Conservation (phyloP, 2,888 invertebrate genomes). For the Xestia ashworthii region DNA sequence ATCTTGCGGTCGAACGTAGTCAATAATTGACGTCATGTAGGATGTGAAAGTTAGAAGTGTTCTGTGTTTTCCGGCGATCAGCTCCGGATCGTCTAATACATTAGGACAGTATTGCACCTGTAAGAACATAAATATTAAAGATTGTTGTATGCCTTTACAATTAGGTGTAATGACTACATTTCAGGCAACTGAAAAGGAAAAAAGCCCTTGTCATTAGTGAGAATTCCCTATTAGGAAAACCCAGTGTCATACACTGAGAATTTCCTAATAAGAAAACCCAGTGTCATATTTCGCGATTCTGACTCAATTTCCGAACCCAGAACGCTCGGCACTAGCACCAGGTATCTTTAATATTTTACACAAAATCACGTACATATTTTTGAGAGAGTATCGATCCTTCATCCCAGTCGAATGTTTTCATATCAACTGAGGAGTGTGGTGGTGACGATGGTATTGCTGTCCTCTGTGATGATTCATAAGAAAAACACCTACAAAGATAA, state of each 20-base stretch:
- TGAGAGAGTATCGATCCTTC: slow-evolving; percentile 82
- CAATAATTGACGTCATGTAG: slow-evolving; percentile 98
- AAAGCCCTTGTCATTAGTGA: background rate
- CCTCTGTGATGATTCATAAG: slow-evolving; percentile 93
- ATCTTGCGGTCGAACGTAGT: slow-evolving; percentile 98
- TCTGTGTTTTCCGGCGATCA: slow-evolving; percentile 97
- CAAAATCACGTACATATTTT: slow-evolving; percentile 81
- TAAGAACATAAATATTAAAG: slow-evolving; percentile 38
- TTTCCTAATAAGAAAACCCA: slow-evolving; percentile 8
- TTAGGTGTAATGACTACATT: background rate
- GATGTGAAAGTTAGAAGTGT: slow-evolving; percentile 96
- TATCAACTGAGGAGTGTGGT: slow-evolving; percentile 84
- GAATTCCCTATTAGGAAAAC: background rate
- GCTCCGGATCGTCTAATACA: slow-evolving; percentile 97
- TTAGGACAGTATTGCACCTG: slow-evolving; percentile 95
- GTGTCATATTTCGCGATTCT: background rate
- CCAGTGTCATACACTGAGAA: background rate
- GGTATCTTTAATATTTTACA: background rate
- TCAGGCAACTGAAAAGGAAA: background rate
- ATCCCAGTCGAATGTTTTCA: slow-evolving; percentile 89
- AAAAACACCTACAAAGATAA: slow-evolving; percentile 91
- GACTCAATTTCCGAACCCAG: background rate
- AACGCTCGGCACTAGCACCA: background rate
- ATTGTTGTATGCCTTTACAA: background rate
- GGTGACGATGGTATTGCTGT: slow-evolving; percentile 88